Evolutionary conservation across 2,888 invertebrate species (phyloP).

Genomic region (Scaptomyza cyrtandrae): DNA sequence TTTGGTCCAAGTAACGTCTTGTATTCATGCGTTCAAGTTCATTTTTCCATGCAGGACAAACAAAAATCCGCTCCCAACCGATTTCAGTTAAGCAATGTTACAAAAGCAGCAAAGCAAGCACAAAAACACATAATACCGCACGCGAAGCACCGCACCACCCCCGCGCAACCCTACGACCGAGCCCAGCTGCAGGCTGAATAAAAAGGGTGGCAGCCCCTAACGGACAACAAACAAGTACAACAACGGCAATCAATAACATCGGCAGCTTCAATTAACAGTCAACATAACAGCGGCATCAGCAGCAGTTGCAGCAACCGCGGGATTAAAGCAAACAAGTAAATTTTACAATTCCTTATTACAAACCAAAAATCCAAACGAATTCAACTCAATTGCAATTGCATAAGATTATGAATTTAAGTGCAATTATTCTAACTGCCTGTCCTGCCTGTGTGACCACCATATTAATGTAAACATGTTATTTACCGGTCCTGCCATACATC

Average conservation of each 20-base stretch:
- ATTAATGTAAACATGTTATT: neutral
- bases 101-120: slow-evolving; percentile 48
- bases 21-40: slow-evolving; percentile 83
- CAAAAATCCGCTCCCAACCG: slow-evolving; percentile 72
- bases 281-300: slow-evolving; percentile 4
- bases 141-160: slow-evolving; percentile 38
- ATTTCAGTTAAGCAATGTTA: slow-evolving; percentile 70
- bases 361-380: slow-evolving; percentile 41
- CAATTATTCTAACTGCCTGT: slow-evolving; percentile 36
- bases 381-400: slow-evolving; percentile 52
- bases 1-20: slow-evolving; percentile 79
- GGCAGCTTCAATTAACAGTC: slow-evolving; percentile 20
- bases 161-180: slow-evolving; percentile 19
- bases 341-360: slow-evolving; percentile 71
- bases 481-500: slow-evolving; percentile 2
- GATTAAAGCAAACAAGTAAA: slow-evolving; percentile 77
- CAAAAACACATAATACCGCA: slow-evolving; percentile 51
- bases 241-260: slow-evolving; percentile 35
- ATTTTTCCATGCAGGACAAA: slow-evolving; percentile 84
- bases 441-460: slow-evolving; percentile 10
- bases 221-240: slow-evolving; percentile 29
- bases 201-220: slow-evolving; percentile 41
- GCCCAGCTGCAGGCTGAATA: slow-evolving; percentile 36
- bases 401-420: slow-evolving; percentile 43
- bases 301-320: slow-evolving; percentile 37